Evolutionary conservation across 92 coral and sea anemone species (phyloP), one percentile per base, ranked within the genome.

Genomic region (Chrysogorgia sp.): DNA sequence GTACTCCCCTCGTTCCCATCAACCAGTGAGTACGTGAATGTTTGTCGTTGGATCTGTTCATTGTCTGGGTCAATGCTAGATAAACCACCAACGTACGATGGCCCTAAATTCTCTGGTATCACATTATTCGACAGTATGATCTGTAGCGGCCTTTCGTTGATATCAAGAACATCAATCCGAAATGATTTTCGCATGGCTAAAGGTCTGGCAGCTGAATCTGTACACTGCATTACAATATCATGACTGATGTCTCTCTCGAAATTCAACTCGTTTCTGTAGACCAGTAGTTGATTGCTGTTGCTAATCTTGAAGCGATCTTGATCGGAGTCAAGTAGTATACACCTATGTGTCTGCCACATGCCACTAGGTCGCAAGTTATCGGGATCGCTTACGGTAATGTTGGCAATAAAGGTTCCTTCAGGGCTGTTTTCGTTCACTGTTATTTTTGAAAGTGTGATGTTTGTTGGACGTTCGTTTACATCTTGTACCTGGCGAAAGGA

Each of bases 391-490:
- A 94, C 77, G 76, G 88, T 64, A 41, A 94, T 85, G 55, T 75
- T 87, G 22, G 97, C 98, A 67, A 94, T 81, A 76, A 61, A 63
- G 35, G 88, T 91, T 34, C 97, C 96, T 10, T 83, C 35, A 34
- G 57, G 79, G 77, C 97, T 94, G 79, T 94, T 94, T 84, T 94
- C 98, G 12, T 55, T 43, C 62, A 94, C 85, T 63, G 49, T 83
- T n/a, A 62, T 40, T 32, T 83, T 85, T 17, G 89, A 68, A 29
- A 94, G 79, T 10, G 79, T 79, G 19, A 94, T 82, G 25, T 84
- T 77, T 10, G 78, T 83, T 20, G 98, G 98, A 15, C 89, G 86
- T 80, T 94, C 98, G 71, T 94, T 94, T 8, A 89, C 83, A 74
- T 93, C 97, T 13, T 75, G 77, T 29, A 93, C 82, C 15, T 24